Evolutionary conservation across 2,113 vertebrate species (phyloP), one percentile per base, ranked within the genome.

Genomic region (Stomatorhinus ivindoensis): DNA sequence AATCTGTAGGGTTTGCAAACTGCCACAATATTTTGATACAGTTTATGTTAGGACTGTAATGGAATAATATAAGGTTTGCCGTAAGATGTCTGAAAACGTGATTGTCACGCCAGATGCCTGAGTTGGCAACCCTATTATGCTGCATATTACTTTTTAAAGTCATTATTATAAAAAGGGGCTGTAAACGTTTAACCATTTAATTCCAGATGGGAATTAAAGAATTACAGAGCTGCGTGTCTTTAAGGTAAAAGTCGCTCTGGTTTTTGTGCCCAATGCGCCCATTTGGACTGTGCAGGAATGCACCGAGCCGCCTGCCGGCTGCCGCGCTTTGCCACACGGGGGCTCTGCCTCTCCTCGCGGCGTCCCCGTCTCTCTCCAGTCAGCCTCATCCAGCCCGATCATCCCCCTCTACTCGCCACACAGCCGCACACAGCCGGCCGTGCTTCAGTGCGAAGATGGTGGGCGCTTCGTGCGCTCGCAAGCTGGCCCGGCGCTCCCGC

Each of bases 401-500:
- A 69, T 89, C 89, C 92, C 90, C 89, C 90, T 90, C 90, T 90
- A 91, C 80, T 90, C 91, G 92, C 93, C 90, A 92, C 92, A 92
- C 93, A 92, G 73, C 93, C 93, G 90, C 91, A 89, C 93, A 92
- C 92, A 89, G 65, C 86, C 82, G 86, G 91, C 94, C n/a, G 85
- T 92, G 48, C 76, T 58, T 87, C 91, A 92, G 91, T 90, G 92
- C 89, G 95, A 97, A 95, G 94, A 97, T 97, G 97, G 96, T 97
- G 73, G 95, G 95, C 94, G 95, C 94, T 93, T 94, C 94, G 94
- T 97, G 97, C 92, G 96, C 96, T 94, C 97, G 97, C 93, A 95
- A 96, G 95, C 92, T 97, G 96, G 97, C 97, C 93, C 96, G 97
- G 93, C 97, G 97, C 91, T 98, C 97, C 87, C 96, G 95, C 93